phyloP scores from a whole-genome alignment of 2,113 vertebrate species.

The Cynopterus brachyotis region DNA sequence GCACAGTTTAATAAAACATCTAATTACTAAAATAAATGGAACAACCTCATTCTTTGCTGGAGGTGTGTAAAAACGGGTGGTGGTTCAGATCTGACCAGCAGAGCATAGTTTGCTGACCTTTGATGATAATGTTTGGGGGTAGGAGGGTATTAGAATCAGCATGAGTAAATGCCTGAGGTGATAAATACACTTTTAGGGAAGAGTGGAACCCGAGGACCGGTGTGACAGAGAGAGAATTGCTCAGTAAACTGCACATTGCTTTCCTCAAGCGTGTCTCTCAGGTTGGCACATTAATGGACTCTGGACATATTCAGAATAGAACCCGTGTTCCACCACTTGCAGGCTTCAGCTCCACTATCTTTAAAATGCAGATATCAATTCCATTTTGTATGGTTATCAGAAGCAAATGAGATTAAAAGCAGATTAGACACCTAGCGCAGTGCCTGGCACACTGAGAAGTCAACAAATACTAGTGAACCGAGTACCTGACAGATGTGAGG shows the following conservation, averaged over 20 bases:
- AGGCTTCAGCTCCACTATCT: background rate
- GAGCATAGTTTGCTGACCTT: background rate
- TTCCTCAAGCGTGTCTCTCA: background rate
- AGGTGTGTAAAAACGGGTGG: background rate
- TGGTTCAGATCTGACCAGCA: background rate
- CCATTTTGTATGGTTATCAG: background rate
- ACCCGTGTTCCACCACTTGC: rapidly evolving
- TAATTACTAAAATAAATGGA: background rate
- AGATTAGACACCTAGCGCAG: background rate
- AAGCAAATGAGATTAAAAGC: background rate
- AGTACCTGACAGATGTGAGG: background rate
- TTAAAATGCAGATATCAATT: background rate
- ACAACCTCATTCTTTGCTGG: background rate
- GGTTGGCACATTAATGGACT: background rate
- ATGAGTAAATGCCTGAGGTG: background rate
- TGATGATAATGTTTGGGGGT: background rate
- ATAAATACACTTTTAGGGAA: background rate
- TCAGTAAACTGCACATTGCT: background rate
- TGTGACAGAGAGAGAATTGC: background rate
- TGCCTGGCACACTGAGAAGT: background rate
- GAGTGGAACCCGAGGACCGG: no score
- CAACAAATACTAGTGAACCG: background rate
- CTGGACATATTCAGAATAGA: no score
- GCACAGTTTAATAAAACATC: background rate
- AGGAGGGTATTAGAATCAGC: background rate